phyloP scores from a whole-genome alignment of 1,140 invertebrate genomes.

The Pararge aegeria region DNA sequence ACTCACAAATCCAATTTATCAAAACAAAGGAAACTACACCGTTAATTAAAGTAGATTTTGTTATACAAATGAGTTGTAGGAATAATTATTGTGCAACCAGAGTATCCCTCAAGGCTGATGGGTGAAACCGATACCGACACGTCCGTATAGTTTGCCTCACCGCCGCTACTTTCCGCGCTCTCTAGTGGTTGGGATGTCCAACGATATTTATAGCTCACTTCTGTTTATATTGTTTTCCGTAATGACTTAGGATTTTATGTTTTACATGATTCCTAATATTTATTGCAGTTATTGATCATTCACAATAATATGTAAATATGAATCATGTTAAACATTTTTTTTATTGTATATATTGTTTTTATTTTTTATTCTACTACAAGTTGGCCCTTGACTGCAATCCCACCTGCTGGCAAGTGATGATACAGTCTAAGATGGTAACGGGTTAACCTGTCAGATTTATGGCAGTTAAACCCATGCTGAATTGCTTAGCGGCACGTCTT shows the following conservation, averaged over 20 bases:
- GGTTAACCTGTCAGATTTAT: no score
- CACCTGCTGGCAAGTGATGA: no score
- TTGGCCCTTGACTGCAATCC: no score
- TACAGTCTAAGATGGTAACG: no score
- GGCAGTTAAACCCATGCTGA: no score
- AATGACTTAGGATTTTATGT: not conserved
- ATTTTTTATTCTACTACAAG: no score
- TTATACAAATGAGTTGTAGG: constrained; percentile 13
- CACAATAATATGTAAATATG: no score
- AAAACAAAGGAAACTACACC: not conserved
- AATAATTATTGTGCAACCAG: constrained; percentile 43
- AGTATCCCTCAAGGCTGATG: constrained; percentile 57
- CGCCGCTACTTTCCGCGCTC: constrained; percentile 44
- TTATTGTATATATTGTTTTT: no score
- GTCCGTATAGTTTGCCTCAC: constrained; percentile 59
- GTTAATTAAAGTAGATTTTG: not conserved
- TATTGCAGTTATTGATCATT: no score
- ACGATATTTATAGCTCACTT: constrained; percentile 17
- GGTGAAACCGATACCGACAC: constrained; percentile 60
- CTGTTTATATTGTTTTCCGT: constrained; percentile 9
- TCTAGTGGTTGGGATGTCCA: constrained; percentile 24
- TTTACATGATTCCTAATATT: not conserved
- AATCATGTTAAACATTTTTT: no score
- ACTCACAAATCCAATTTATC: not conserved
- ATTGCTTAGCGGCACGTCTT: no score